Percentiles rank a stretch among this genome's conserved stretches.
phyloP scores from a whole-genome alignment of 2,113 vertebrate species.

The Suncus etruscus region DNA sequence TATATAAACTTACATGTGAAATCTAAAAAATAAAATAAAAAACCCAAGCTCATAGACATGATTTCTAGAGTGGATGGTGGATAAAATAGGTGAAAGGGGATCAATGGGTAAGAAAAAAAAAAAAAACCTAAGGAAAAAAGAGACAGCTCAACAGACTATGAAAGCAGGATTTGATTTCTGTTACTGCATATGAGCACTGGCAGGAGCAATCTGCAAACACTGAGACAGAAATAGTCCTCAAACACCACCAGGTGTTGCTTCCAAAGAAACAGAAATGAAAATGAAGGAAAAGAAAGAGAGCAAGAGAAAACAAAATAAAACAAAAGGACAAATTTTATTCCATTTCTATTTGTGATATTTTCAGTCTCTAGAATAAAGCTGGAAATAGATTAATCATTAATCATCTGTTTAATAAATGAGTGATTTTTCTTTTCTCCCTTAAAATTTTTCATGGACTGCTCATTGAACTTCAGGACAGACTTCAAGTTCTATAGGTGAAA shows the following conservation, averaged over 20 bases:
- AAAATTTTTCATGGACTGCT: not conserved
- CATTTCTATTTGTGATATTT: not conserved
- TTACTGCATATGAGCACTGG: no score
- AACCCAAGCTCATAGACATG: not conserved
- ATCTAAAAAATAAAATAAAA: not conserved
- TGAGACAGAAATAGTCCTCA: no score
- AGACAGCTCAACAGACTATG: no score
- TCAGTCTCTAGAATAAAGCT: not conserved
- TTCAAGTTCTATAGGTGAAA: not conserved
- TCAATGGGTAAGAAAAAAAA: not conserved
- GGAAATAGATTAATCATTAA: not conserved
- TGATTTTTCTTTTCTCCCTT: not conserved
- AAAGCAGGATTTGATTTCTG: no score
- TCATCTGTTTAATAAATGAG: slow-evolving; percentile 9
- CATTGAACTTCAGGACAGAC: not conserved
- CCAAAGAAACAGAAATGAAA: no score
- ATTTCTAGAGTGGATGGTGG: not conserved
- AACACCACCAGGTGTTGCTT: no score
- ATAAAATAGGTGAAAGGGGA: not conserved
- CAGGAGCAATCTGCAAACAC: no score
- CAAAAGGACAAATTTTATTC: not conserved
- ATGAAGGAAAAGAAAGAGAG: no score
- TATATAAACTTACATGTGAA: not conserved
- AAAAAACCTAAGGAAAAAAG: not conserved
- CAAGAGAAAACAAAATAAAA: not conserved